Evolutionary conservation across 2,888 invertebrate genomes (phyloP).

Genomic region (Trachelus iudaicus): DNA sequence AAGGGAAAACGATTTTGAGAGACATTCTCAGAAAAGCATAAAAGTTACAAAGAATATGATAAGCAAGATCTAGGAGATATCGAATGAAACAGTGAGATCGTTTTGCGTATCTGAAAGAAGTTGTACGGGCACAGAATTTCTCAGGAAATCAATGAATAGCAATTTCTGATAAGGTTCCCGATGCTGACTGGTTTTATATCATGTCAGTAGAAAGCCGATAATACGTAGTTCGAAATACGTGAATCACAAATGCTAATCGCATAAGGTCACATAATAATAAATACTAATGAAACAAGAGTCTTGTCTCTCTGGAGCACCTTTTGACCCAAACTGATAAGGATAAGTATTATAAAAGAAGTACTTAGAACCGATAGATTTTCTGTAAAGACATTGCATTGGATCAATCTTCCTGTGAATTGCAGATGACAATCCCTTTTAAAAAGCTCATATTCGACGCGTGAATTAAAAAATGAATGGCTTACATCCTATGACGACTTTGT

Average conservation of each 20-base stretch:
- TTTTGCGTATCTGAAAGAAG: too few species aligned
- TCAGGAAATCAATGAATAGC: too few species aligned
- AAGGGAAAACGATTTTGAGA: too few species aligned
- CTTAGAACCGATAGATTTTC: constrained; percentile 9
- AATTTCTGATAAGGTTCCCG: background rate
- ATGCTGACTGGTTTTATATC: background rate
- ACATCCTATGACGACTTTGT: constrained; percentile 71
- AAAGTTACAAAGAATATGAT: too few species aligned
- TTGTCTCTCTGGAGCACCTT: constrained; percentile 33
- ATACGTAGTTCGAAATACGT: background rate
- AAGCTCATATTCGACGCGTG: too few species aligned
- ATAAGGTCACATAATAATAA: background rate
- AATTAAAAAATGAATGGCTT: constrained; percentile 67
- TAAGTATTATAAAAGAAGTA: constrained; percentile 26
- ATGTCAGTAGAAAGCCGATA: background rate
- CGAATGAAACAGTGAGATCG: too few species aligned
- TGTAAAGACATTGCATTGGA: too few species aligned
- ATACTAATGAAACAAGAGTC: constrained; percentile 18
- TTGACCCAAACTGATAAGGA: constrained; percentile 42
- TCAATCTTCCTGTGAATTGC: too few species aligned
- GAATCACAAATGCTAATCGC: background rate
- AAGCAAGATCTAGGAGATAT: too few species aligned
- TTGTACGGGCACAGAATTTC: too few species aligned
- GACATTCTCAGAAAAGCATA: too few species aligned
- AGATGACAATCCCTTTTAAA: too few species aligned